Percentiles rank a stretch among this genome's conserved stretches.
phyloP scores from a whole-genome alignment of 2,797 vertebrate genomes.

The Pygocentrus nattereri region DNA sequence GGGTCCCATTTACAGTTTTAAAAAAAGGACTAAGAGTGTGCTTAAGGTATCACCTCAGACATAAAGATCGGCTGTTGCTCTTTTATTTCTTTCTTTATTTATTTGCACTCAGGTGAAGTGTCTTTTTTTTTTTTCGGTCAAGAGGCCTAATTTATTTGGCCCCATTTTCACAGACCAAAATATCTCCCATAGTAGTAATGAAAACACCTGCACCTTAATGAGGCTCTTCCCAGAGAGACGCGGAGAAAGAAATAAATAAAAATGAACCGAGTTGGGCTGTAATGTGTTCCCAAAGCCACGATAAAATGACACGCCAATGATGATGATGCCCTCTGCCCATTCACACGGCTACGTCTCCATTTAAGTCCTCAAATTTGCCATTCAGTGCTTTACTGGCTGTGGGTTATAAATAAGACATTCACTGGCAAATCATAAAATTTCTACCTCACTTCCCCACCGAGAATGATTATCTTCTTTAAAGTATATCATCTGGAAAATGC shows the following conservation, averaged over 20 bases:
- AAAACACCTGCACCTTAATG: conserved; percentile 21
- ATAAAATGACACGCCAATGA: conserved; percentile 32
- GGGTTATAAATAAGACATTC: conserved; percentile 81
- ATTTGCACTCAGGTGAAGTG: not conserved
- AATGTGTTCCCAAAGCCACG: not conserved
- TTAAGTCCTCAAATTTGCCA: conserved; percentile 67
- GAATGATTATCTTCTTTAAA: conserved; percentile 83
- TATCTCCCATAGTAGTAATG: conserved; percentile 8
- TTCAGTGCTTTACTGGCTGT: conserved; percentile 60
- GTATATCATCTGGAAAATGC: conserved; percentile 82
- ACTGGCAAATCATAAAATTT: conserved; percentile 77
- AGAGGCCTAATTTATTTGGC: conserved; percentile 13
- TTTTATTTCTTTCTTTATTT: conserved; percentile 2
- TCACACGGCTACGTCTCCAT: conserved; percentile 1
- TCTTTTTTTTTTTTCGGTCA: conserved; percentile 18
- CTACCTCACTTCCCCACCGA: conserved; percentile 73
- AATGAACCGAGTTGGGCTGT: not conserved
- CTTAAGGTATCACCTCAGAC: not conserved
- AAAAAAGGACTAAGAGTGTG: not conserved
- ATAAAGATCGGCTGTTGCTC: not conserved
- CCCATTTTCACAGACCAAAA: conserved; percentile 11
- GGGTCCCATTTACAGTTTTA: not conserved
- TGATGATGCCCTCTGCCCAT: conserved; percentile 4
- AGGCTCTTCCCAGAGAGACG: conserved; percentile 10
- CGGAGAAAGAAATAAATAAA: not conserved